A percentile compares a stretch with the other conserved stretches of the same genome.
Evolutionary conservation across 2,113 vertebrate genomes (phyloP).

Genomic region (Connochaetes taurinus): DNA sequence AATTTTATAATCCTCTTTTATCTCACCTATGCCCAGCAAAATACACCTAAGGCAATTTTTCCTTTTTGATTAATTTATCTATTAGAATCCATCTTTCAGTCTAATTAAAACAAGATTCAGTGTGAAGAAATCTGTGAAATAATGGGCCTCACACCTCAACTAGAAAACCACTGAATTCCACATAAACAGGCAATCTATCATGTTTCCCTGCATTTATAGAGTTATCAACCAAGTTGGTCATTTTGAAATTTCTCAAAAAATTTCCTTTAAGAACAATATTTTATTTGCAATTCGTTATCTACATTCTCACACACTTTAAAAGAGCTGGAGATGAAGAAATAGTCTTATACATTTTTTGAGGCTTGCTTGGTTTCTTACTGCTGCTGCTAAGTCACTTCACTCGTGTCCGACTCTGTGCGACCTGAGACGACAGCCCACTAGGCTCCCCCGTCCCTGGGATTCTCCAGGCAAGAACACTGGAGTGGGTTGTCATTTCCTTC

Average conservation of each 20-base stretch:
- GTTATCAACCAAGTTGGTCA: not conserved
- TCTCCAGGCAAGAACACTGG: no score
- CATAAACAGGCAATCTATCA: not conserved
- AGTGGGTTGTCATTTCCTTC: no score
- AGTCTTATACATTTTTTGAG: not conserved
- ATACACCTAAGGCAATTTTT: not conserved
- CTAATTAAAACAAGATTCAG: not conserved
- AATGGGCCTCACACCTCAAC: not conserved
- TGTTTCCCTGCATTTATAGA: not conserved
- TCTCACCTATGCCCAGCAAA: not conserved
- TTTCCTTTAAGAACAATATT: not conserved
- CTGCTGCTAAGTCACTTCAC: no score
- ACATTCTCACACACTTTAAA: not conserved
- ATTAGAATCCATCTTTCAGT: not conserved
- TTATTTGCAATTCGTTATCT: not conserved
- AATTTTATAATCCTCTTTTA: not conserved
- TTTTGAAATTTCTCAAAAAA: not conserved
- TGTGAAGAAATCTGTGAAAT: not conserved
- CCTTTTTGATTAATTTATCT: not conserved
- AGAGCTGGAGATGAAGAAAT: not conserved
- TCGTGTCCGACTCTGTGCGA: no score
- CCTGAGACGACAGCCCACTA: no score
- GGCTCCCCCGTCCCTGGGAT: no score
- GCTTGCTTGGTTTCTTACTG: not conserved
- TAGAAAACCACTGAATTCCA: not conserved